A percentile compares a stretch with the other conserved stretches of the same genome.
Evolutionary conservation across 1,140 invertebrate species (phyloP).

Genomic region (Neodiprion virginianus): DNA sequence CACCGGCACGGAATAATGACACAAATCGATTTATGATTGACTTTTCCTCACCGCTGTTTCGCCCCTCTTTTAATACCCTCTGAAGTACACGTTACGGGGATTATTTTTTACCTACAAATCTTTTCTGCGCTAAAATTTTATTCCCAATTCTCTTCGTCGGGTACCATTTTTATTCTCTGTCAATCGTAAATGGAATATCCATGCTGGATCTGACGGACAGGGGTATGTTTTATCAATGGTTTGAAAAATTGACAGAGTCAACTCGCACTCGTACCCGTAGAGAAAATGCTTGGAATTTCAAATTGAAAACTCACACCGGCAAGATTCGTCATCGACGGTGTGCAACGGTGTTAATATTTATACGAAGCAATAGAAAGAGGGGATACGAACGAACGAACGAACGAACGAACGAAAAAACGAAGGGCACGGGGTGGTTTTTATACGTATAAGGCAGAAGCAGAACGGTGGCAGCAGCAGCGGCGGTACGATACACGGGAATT

Average conservation of each 20-base stretch:
- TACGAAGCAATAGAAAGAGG: conserved; percentile 12
- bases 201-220: too few species aligned
- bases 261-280: neutral
- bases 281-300: conserved; percentile 1
- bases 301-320: neutral
- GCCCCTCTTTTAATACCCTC: conserved; percentile 18
- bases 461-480: neutral
- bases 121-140: too few species aligned
- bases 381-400: neutral
- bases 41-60: conserved; percentile 12
- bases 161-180: too few species aligned
- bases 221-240: too few species aligned
- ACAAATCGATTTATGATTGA: conserved; percentile 38
- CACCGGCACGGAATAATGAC: conserved; percentile 29
- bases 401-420: conserved; percentile 11
- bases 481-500: conserved; percentile 8
- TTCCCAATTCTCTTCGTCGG: too few species aligned
- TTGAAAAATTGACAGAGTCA: too few species aligned
- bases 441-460: neutral
- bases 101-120: too few species aligned
- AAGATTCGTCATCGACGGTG: neutral
- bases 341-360: conserved; percentile 3
- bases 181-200: too few species aligned
- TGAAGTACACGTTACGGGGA: too few species aligned
- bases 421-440: neutral